Evolutionary conservation across 2,113 vertebrate genomes (phyloP).

Genomic region (Nerophis ophidion): DNA sequence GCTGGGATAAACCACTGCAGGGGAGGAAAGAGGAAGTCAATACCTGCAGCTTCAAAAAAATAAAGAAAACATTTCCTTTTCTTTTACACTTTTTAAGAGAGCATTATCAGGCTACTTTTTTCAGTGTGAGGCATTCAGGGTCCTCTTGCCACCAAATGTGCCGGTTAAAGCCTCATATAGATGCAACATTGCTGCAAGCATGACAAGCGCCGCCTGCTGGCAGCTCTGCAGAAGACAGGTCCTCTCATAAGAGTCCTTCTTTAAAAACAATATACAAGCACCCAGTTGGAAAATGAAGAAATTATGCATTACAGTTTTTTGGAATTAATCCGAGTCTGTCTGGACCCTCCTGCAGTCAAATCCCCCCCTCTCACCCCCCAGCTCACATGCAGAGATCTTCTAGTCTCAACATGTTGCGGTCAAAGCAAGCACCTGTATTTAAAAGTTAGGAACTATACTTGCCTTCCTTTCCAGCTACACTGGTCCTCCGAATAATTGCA

Average conservation of each 20-base stretch:
- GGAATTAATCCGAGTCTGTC: conserved; percentile 40
- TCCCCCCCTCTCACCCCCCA: conserved; percentile 19
- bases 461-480: conserved; percentile 88
- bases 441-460: conserved; percentile 28
- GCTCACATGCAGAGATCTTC: conserved; percentile 5
- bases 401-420: conserved; percentile 35
- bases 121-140: too few relatives aligned
- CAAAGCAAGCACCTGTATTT: conserved; percentile 11
- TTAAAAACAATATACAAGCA: neutral
- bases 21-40: conserved; percentile 7
- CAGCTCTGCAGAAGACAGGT: neutral
- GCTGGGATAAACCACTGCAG: conserved; percentile 83
- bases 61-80: too few relatives aligned
- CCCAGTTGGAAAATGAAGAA: neutral
- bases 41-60: too few relatives aligned
- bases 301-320: conserved; percentile 4
- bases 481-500: conserved; percentile 74
- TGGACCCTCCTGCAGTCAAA: conserved; percentile 47
- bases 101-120: too few relatives aligned
- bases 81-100: too few relatives aligned
- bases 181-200: neutral
- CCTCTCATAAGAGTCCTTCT: neutral
- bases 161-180: neutral
- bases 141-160: too few relatives aligned
- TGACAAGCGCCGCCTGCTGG: conserved; percentile 37